phyloP scores from a whole-genome alignment of 2,888 invertebrate species.

The Pseudoips prasinana region DNA sequence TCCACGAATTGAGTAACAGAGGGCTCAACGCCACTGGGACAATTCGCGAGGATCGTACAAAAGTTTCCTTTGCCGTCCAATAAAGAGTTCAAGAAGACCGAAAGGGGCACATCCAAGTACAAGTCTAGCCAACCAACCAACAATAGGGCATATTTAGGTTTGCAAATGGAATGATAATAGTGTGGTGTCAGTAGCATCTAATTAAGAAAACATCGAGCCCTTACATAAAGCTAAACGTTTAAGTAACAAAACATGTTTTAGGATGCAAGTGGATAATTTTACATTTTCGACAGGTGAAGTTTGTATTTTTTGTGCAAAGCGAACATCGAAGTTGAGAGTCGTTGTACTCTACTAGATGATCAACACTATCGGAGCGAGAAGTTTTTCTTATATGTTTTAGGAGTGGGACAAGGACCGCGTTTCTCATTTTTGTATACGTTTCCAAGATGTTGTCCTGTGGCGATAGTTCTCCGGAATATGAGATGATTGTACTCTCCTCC shows the following conservation, averaged over 20 bases:
- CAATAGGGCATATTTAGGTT: background rate
- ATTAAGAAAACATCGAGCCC: background rate
- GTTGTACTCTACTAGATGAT: too few relatives aligned
- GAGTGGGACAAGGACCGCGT: too few relatives aligned
- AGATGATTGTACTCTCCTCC: background rate
- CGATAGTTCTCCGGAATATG: too few relatives aligned
- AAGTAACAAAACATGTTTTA: too few relatives aligned
- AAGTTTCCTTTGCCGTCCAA: background rate
- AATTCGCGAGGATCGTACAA: background rate
- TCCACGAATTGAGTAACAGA: background rate
- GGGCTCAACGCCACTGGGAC: background rate
- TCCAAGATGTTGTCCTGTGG: too few relatives aligned
- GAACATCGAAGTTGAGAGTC: too few relatives aligned
- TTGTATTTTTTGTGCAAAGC: too few relatives aligned
- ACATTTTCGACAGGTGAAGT: too few relatives aligned
- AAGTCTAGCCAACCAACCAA: background rate
- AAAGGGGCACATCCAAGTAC: background rate
- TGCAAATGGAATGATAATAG: constrained; percentile 1
- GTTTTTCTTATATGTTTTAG: too few relatives aligned
- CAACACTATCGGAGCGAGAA: too few relatives aligned
- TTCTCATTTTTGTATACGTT: too few relatives aligned
- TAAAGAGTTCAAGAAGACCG: background rate
- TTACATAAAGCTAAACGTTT: constrained; percentile 1
- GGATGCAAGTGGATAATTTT: too few relatives aligned
- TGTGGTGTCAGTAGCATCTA: background rate